A percentile compares a stretch with the other conserved stretches of the same genome.
Conservation (phyloP, 92 coral and sea anemone species). For the Nematostella vectensis region DNA sequence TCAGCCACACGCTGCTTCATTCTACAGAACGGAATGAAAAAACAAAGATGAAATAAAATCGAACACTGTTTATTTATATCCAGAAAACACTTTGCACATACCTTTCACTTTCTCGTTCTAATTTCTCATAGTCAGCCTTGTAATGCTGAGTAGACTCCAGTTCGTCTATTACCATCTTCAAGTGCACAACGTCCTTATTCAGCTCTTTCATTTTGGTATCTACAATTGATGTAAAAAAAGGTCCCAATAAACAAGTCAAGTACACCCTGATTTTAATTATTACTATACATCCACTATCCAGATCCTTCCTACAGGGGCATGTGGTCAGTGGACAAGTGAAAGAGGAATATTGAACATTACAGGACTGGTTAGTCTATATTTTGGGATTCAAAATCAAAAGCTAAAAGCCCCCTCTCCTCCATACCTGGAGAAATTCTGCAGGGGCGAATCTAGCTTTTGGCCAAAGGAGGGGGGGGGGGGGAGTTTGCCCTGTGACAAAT, state of each 20-base stretch:
- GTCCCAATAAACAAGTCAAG: background rate
- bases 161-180: conserved; percentile 57
- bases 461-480: too few species aligned
- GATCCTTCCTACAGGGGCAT: background rate
- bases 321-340: too few species aligned
- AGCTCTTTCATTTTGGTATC: conserved; percentile 61
- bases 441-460: too few species aligned
- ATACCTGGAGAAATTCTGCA: too few species aligned
- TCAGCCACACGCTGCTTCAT: conserved; percentile 62
- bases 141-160: conserved; percentile 52
- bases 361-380: too few species aligned
- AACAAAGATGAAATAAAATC: background rate
- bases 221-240: conserved; percentile 2
- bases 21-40: conserved; percentile 15
- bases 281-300: background rate
- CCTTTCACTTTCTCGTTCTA: conserved; percentile 64
- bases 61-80: background rate
- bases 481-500: too few species aligned
- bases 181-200: conserved; percentile 43
- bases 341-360: too few species aligned
- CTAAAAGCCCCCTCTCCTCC: too few species aligned
- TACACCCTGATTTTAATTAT: background rate
- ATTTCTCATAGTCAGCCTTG: conserved; percentile 54
- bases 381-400: too few species aligned
- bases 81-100: conserved; percentile 9